Evolutionary conservation across 1,140 invertebrate species (phyloP), one percentile per base, ranked within the genome.

Genomic region (Zaprionus davidi): DNA sequence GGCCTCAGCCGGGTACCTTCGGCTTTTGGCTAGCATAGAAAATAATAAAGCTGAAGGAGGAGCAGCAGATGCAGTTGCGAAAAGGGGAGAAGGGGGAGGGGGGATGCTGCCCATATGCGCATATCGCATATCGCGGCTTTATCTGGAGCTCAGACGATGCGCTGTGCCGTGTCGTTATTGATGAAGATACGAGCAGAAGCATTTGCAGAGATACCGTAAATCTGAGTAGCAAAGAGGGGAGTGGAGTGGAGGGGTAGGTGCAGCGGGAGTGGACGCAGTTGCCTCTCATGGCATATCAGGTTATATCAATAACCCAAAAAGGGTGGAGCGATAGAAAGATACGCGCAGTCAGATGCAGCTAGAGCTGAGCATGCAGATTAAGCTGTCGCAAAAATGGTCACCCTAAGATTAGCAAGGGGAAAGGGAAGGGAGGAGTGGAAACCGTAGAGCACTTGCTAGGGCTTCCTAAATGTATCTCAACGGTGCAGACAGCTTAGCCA

Each of bases 271-370:
- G 22, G 22, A 15, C 3, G 12, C 9, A 9, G 2, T 24, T 28
- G 4, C 2, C 22, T 46, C n/a, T 24, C 15, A 17, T 71, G 69
- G 74, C 82, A 88, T 91, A 91, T 91, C 81, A 80, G 81, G 86
- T 88, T 91, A 90, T 92, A 91, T 92, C 90, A 92, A 92, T 91
- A 91, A 92, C 83, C 86, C 76, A 87, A 91, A 92, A 92, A 85
- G 90, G 90, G 90, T 91, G 90, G 86, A 92, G 83, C 90, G 74
- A 62, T 65, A 71, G 66, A 38, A 73, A 59, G 46, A 51, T 46
- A 46, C 44, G 5, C 5, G 38, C 38, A 41, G 38, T 36, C 24
- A 71, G 20, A 57, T 24, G 20, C 12, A 55, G 36, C 31, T 41
- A 36, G 44, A 65, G 44, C 44, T 59, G 31, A 5, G 62, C 57